Conservation (phyloP, 1,140 invertebrate genomes). For the Drosophila santomea region DNA sequence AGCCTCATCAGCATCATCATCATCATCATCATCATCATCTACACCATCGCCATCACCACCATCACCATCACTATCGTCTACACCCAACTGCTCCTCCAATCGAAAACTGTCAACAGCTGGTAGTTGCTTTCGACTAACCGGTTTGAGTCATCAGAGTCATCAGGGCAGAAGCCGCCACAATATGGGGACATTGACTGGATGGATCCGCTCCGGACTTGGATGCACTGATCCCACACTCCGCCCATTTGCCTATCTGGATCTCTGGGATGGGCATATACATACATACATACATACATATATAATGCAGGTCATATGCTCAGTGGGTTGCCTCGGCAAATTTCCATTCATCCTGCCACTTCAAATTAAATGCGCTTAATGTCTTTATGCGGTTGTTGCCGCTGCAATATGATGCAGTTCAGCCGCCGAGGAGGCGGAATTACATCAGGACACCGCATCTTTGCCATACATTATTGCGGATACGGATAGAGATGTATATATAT, state of each 20-base stretch:
- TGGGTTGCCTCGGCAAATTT: constrained; percentile 20
- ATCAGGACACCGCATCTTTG: constrained; percentile 47
- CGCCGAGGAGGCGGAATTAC: constrained; percentile 59
- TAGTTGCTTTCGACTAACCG: constrained; percentile 28
- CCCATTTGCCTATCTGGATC: neutral
- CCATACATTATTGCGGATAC: constrained; percentile 19
- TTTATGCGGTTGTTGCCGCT: constrained; percentile 25
- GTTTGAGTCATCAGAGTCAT: constrained; percentile 12
- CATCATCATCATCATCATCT: neutral
- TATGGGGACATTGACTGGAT: constrained; percentile 8
- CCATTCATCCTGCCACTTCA: constrained; percentile 27
- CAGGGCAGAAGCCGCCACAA: neutral
- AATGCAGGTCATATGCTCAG: constrained; percentile 58
- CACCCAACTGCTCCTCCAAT: constrained; percentile 1
- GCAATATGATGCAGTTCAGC: constrained; percentile 25
- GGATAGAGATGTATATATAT: neutral
- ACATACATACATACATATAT: constrained; percentile 7
- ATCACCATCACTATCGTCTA: constrained; percentile 1
- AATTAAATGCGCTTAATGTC: constrained; percentile 53
- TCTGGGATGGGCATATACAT: neutral
- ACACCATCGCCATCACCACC: neutral
- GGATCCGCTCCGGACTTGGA: neutral
- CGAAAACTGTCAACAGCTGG: constrained; percentile 19
- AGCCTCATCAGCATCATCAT: constrained; percentile 17
- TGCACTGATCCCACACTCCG: neutral